Percentiles rank a stretch among this genome's conserved stretches.
Evolutionary conservation across 2,888 invertebrate genomes (phyloP).

Genomic region (Conistra vaccinii): DNA sequence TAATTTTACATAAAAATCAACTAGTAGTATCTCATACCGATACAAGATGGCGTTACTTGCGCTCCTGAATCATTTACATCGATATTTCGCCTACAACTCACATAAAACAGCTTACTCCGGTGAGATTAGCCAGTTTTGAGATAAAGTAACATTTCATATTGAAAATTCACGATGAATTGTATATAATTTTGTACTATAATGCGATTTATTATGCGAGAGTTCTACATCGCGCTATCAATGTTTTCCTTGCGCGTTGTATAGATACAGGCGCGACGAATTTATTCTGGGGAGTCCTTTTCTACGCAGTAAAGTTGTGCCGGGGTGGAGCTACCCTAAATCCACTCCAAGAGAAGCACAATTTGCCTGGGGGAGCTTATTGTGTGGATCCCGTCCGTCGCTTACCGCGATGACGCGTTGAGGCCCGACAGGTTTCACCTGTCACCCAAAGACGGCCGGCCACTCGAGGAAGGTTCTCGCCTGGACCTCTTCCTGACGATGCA

Average conservation of each 20-base stretch:
- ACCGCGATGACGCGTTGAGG: not conserved
- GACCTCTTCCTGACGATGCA: not conserved
- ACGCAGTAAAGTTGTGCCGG: constrained; percentile 78
- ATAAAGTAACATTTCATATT: not conserved
- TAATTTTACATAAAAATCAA: not conserved
- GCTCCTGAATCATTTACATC: constrained; percentile 10
- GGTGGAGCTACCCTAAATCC: constrained; percentile 75
- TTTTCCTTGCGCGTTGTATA: constrained; percentile 57
- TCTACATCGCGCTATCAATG: constrained; percentile 71
- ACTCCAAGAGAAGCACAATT: constrained; percentile 61
- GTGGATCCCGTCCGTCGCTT: constrained; percentile 42
- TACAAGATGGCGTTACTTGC: constrained; percentile 69
- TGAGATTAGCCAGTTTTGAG: not conserved
- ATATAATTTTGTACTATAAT: not conserved
- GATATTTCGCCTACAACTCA: constrained; percentile 3
- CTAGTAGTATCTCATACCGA: constrained; percentile 40
- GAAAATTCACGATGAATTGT: not conserved
- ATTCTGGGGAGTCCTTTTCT: constrained; percentile 80
- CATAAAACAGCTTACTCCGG: not conserved
- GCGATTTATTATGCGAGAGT: not conserved
- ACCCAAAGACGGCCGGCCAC: not conserved
- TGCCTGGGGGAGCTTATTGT: constrained; percentile 47
- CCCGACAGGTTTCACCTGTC: not conserved
- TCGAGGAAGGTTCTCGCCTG: not conserved
- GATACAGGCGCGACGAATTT: not conserved